Percentiles rank a stretch among this genome's conserved stretches.
These are phyloP conservation scores for Betta splendens DNA, from an alignment of 2,797 vertebrate genomes.

Conservation along the genomic window DNA sequence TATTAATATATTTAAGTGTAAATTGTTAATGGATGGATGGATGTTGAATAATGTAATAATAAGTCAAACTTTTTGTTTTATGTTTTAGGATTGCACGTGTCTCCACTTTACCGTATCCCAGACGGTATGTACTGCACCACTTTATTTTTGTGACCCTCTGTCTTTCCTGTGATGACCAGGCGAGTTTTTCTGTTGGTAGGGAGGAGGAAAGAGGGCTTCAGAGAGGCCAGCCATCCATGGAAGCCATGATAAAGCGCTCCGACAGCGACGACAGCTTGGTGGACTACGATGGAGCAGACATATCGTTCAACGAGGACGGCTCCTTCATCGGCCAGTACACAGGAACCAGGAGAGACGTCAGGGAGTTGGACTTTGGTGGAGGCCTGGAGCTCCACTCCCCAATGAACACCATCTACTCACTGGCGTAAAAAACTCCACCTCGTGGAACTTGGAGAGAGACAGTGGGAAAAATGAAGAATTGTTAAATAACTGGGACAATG, in stretches of 20 bases:
- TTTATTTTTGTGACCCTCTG: slow-evolving; percentile 16
- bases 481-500: slow-evolving; percentile 22
- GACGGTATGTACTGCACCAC: slow-evolving; percentile 75
- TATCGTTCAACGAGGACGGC: slow-evolving; percentile 95
- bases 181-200: slow-evolving; percentile 66
- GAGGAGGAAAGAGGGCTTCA: slow-evolving; percentile 95
- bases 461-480: slow-evolving; percentile 22
- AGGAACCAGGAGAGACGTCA: slow-evolving; percentile 88
- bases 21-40: no score
- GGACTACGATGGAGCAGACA: slow-evolving; percentile 95
- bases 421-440: slow-evolving; percentile 81
- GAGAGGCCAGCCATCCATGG: slow-evolving; percentile 88
- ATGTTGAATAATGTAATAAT: no score
- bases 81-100: slow-evolving; percentile 80
- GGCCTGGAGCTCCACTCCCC: slow-evolving; percentile 92
- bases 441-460: slow-evolving; percentile 12
- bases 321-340: slow-evolving; percentile 99
- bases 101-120: slow-evolving; percentile 79
- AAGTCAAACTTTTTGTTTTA: slow-evolving; percentile 28
- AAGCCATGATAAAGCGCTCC: slow-evolving; percentile 88
- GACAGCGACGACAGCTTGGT: slow-evolving; percentile 98
- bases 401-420: slow-evolving; percentile 92
- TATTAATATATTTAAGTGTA: slow-evolving; percentile 53
- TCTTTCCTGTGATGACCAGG: background rate
- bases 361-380: slow-evolving; percentile 91